phyloP scores from a whole-genome alignment of 2,113 vertebrate species.

The Tichodroma muraria region DNA sequence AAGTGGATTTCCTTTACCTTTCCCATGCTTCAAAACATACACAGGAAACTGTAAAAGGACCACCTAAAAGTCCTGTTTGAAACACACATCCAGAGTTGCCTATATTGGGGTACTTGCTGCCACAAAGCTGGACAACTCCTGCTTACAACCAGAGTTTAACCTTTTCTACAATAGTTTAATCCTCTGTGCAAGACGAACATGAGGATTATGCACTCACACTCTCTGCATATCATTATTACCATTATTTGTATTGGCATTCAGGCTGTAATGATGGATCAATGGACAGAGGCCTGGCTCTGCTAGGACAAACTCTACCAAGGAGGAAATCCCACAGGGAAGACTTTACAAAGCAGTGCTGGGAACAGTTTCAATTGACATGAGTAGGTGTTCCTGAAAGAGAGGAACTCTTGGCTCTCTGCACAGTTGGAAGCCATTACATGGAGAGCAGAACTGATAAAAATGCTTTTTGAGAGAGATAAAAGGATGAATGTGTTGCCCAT shows the following conservation, averaged over 20 bases:
- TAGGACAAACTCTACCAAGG: neutral
- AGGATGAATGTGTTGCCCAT: neutral
- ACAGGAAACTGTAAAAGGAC: neutral
- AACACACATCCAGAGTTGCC: neutral
- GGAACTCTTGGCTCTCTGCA: neutral
- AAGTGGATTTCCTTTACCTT: neutral
- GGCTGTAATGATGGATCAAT: neutral
- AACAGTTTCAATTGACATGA: neutral
- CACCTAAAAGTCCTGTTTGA: neutral
- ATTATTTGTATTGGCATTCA: neutral
- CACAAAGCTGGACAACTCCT: neutral
- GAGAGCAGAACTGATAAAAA: neutral
- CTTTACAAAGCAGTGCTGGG: neutral
- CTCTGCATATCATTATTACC: neutral
- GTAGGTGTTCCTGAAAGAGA: neutral
- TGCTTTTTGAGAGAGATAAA: neutral
- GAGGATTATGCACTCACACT: neutral
- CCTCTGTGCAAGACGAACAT: neutral
- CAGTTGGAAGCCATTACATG: neutral
- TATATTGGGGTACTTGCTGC: neutral
- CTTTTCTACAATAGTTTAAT: neutral
- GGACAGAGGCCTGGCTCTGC: neutral
- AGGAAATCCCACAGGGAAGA: neutral
- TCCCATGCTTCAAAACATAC: neutral
- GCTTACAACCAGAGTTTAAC: neutral